phyloP scores from a whole-genome alignment of 2,113 vertebrate species.

The Zosterops pallidus region DNA sequence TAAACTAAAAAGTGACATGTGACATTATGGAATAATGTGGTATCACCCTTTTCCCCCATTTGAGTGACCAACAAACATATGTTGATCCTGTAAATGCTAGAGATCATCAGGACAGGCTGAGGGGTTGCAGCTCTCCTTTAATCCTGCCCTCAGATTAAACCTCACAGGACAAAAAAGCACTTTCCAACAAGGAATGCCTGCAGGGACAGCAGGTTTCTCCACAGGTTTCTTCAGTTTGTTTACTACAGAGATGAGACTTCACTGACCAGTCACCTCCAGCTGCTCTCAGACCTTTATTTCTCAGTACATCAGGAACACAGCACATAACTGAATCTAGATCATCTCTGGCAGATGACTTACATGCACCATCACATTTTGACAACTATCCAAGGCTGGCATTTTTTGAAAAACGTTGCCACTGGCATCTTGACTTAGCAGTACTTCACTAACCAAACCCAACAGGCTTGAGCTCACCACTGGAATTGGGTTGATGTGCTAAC shows the following conservation, averaged over 20 bases:
- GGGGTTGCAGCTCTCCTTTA: neutral
- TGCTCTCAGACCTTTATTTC: neutral
- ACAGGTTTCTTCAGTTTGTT: neutral
- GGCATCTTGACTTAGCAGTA: neutral
- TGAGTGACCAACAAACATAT: neutral
- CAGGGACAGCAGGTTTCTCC: neutral
- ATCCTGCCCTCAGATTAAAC: neutral
- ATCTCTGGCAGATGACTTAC: neutral
- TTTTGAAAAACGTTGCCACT: neutral
- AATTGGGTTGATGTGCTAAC: neutral
- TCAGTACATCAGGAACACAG: neutral
- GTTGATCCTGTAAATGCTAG: neutral
- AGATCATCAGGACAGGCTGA: neutral
- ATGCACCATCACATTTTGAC: neutral
- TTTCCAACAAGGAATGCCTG: neutral
- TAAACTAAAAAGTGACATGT: neutral
- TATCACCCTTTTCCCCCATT: neutral
- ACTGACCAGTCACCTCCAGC: neutral
- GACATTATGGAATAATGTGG: neutral
- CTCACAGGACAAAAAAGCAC: neutral
- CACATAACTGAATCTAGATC: neutral
- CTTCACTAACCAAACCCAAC: neutral
- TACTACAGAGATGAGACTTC: neutral
- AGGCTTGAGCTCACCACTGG: neutral
- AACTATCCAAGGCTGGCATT: neutral